Conservation (phyloP, 1,140 invertebrate genomes). For the Ceratina australensis region DNA sequence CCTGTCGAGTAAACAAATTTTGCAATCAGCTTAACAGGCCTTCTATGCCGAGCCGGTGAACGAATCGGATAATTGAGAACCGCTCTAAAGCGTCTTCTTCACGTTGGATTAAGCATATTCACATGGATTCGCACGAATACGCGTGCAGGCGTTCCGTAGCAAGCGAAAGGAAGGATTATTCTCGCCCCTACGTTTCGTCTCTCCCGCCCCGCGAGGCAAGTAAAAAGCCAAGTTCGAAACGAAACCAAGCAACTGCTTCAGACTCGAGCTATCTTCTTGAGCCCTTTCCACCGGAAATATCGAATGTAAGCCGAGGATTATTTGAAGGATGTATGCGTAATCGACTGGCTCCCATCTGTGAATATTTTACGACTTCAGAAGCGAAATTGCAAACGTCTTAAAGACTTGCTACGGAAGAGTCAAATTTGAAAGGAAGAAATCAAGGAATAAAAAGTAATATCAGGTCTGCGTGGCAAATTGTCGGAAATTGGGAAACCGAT, state of each 20-base stretch:
- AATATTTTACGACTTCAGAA: neutral
- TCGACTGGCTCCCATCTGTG: neutral
- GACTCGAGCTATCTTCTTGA: conserved; percentile 21
- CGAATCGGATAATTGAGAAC: conserved; percentile 59
- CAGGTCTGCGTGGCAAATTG: too few species aligned
- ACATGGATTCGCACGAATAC: conserved; percentile 50
- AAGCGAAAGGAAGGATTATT: conserved; percentile 40
- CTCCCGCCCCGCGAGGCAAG: neutral
- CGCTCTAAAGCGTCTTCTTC: conserved; percentile 49
- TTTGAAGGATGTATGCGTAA: conserved; percentile 6
- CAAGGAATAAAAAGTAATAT: too few species aligned
- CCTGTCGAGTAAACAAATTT: conserved; percentile 40
- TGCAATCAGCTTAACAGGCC: conserved; percentile 54
- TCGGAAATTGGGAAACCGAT: neutral
- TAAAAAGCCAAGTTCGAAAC: conserved; percentile 4
- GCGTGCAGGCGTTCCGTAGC: neutral
- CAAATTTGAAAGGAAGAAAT: too few species aligned
- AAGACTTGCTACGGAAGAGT: neutral
- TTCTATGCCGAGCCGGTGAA: conserved; percentile 25
- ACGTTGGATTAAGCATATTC: conserved; percentile 60
- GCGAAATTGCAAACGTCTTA: neutral
- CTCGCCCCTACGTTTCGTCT: conserved; percentile 8
- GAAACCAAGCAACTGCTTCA: neutral
- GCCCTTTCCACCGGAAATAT: conserved; percentile 28
- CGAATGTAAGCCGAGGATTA: conserved; percentile 16